Evolutionary conservation across 1,140 invertebrate genomes (phyloP).

Genomic region (Heliconius nattereri): DNA sequence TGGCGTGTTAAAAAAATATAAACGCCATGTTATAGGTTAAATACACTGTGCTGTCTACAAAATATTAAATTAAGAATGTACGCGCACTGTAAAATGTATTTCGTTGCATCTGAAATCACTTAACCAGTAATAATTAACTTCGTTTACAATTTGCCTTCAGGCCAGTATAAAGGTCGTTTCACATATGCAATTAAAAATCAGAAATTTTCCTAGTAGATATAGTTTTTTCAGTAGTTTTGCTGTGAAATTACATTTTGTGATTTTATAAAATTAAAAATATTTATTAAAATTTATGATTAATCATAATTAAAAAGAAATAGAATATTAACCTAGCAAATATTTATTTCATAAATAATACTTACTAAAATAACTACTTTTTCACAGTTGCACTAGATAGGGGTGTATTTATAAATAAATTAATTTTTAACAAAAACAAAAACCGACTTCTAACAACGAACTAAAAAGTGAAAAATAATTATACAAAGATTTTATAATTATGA

Average conservation of each 20-base stretch:
- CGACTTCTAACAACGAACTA: too few species aligned
- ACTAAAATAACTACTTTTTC: not conserved
- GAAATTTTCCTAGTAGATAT: not conserved
- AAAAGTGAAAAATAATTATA: too few species aligned
- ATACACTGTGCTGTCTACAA: not conserved
- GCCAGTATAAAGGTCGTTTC: slow-evolving; percentile 43
- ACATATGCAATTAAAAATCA: slow-evolving; percentile 26
- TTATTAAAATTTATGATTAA: too few species aligned
- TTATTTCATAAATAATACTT: too few species aligned
- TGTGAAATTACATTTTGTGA: too few species aligned
- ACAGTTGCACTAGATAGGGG: not conserved
- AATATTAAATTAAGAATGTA: slow-evolving; percentile 26
- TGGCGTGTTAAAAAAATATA: too few species aligned
- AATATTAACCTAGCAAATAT: too few species aligned
- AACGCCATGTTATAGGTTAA: not conserved
- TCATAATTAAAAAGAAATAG: too few species aligned
- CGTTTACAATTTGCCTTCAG: slow-evolving; percentile 66
- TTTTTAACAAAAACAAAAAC: too few species aligned
- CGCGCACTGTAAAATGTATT: slow-evolving; percentile 28
- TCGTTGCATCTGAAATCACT: slow-evolving; percentile 65
- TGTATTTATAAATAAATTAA: not conserved
- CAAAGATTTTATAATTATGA: too few species aligned
- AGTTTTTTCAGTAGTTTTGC: too few species aligned
- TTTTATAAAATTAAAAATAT: too few species aligned
- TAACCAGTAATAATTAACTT: slow-evolving; percentile 76